These are phyloP conservation scores for Dione vanillae DNA, from an alignment of 2,888 invertebrate genomes.

Conservation along the genomic window DNA sequence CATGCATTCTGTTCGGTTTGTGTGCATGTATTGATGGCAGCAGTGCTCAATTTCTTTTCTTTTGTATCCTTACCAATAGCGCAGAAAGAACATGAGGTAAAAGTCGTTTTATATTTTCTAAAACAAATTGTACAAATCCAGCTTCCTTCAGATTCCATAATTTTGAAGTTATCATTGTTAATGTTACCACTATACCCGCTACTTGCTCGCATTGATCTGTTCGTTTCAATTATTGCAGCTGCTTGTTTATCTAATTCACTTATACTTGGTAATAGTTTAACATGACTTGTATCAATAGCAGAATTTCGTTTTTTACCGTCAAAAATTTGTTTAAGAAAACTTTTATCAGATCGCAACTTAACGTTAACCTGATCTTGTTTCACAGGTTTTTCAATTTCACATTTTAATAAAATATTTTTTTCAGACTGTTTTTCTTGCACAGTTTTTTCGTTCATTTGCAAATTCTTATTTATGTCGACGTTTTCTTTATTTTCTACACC, in stretches of 20 bases:
- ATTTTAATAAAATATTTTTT: constrained; percentile 50
- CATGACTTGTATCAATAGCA: constrained; percentile 66
- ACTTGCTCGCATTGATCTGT: constrained; percentile 53
- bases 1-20: constrained; percentile 57
- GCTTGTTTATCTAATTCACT: constrained; percentile 92
- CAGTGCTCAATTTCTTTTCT: constrained; percentile 42
- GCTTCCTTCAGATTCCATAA: constrained; percentile 47
- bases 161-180: constrained; percentile 9
- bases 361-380: constrained; percentile 56
- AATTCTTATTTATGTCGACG: constrained; percentile 37
- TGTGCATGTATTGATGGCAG: constrained; percentile 55
- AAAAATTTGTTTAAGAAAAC: constrained; percentile 81
- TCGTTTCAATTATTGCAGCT: constrained; percentile 87
- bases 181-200: constrained; percentile 9
- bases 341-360: constrained; percentile 78
- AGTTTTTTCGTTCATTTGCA: constrained; percentile 57
- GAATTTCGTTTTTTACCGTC: constrained; percentile 74
- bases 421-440: constrained; percentile 39
- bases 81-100: constrained; percentile 64
- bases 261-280: constrained; percentile 88
- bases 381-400: constrained; percentile 62
- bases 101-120: constrained; percentile 66
- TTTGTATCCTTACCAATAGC: constrained; percentile 51
- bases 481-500: constrained; percentile 54
- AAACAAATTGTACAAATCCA: constrained; percentile 74